phyloP scores from a whole-genome alignment of 1,140 invertebrate genomes.

The Aradophagus sp. region DNA sequence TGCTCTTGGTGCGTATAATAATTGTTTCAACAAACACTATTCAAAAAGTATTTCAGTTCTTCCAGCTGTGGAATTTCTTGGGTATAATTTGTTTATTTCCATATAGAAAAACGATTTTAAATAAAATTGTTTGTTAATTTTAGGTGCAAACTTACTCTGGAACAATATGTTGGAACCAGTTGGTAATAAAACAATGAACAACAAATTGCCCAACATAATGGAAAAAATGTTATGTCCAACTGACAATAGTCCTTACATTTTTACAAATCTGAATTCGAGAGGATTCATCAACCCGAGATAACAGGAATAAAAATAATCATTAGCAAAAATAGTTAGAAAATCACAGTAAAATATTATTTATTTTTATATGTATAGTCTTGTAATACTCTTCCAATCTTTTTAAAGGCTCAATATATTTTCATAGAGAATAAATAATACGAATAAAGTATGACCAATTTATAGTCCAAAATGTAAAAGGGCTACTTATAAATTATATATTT shows the following conservation, averaged over 20 bases:
- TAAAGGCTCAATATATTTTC: too few species aligned
- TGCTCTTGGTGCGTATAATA: slow-evolving; percentile 71
- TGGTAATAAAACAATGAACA: slow-evolving; percentile 78
- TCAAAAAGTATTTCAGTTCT: not conserved
- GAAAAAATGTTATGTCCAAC: slow-evolving; percentile 79
- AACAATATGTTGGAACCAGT: slow-evolving; percentile 84
- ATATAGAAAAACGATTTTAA: not conserved
- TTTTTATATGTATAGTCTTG: too few species aligned
- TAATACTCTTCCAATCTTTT: too few species aligned
- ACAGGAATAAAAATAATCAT: too few species aligned
- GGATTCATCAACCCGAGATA: slow-evolving; percentile 72
- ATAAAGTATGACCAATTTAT: too few species aligned
- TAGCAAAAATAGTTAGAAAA: too few species aligned
- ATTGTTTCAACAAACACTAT: slow-evolving; percentile 7
- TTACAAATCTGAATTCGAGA: slow-evolving; percentile 80
- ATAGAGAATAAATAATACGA: too few species aligned
- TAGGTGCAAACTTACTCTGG: slow-evolving; percentile 83
- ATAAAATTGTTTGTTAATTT: slow-evolving; percentile 31
- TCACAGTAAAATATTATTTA: too few species aligned
- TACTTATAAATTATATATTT: too few species aligned
- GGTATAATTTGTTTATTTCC: too few species aligned
- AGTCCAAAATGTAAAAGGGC: too few species aligned
- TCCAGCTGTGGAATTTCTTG: too few species aligned
- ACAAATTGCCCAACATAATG: slow-evolving; percentile 76
- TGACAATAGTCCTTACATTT: slow-evolving; percentile 78